A percentile compares a stretch with the other conserved stretches of the same genome.
Conservation (phyloP, 2,888 invertebrate genomes). For the Dicycla oo region DNA sequence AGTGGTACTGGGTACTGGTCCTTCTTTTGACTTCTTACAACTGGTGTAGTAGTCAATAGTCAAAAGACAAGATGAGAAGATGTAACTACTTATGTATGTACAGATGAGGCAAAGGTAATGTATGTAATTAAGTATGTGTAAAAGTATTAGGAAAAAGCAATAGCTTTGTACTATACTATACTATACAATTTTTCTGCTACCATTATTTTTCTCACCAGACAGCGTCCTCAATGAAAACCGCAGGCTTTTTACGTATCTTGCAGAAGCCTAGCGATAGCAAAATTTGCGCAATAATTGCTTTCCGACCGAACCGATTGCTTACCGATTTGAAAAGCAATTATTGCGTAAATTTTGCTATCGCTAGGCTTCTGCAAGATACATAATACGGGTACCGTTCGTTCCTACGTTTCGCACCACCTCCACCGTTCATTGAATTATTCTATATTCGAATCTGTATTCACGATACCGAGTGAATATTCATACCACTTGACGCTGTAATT, state of each 20-base stretch:
- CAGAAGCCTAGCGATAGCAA: no score
- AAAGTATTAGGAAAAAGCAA: neutral
- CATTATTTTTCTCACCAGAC: slow-evolving; percentile 12
- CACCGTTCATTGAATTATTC: slow-evolving; percentile 70
- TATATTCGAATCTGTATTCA: slow-evolving; percentile 81
- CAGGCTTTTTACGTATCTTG: no score
- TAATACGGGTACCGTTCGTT: no score
- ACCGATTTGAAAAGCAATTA: no score
- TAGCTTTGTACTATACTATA: no score
- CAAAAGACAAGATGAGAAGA: neutral
- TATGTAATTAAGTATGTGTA: neutral
- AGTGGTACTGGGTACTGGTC: no score
- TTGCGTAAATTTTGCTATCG: no score
- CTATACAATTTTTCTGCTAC: slow-evolving; percentile 12
- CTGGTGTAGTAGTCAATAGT: neutral
- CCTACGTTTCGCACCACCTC: slow-evolving; percentile 30
- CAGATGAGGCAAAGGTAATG: neutral
- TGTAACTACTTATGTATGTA: no score
- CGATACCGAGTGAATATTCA: slow-evolving; percentile 84
- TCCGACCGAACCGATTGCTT: no score
- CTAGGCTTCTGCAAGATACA: no score
- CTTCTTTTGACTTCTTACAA: neutral
- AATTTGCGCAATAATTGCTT: no score
- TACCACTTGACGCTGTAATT: slow-evolving; percentile 83
- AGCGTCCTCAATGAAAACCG: slow-evolving; percentile 21